Base-by-base conservation (phyloP, 2,113 vertebrate genomes). In the Leiothrix lutea region DNA sequence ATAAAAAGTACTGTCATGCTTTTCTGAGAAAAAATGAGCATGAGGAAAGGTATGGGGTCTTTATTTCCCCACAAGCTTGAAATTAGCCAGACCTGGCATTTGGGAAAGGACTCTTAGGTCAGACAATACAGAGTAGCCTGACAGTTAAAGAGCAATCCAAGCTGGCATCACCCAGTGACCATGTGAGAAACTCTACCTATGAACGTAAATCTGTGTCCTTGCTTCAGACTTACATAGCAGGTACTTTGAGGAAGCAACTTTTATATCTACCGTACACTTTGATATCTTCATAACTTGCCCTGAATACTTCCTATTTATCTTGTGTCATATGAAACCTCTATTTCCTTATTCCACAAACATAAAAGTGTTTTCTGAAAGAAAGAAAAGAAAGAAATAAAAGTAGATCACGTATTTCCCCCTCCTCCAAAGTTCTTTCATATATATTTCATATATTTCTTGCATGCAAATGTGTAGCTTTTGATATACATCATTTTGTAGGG, bases 101-200 rank as follows among this genome's bases (percentile, higher is more conserved):
- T 83, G 6, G 11, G 23, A 72, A 60, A 29, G n/a, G 8, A 33
- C 8, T 61, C 31, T 8, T 28, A 56, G 14, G 19, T 71, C 7
- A n/a, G 11, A 16, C 12, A 26, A 20, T 56, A 58, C 0, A 0
- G 28, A 45, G 24, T 12, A 44, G 3, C 22, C 40, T 44, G 40
- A 48, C 9, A 61, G 29, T 51, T 66, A 24, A 7, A 28, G 33
- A 29, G 21, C 31, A 57, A 19, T 38, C 24, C 28, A 50, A 25
- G 11, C 2, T 73, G 58, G 3, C 19, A 19, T 51, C 38, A 38
- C 12, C 4, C 28, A 35, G 5, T 6, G 29, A 65, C 12, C 5
- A 8, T 6, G 11, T 29, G 36, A 90, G 38, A 80, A 90, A 48
- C 26, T 69, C 44, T 19, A 26, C 10, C 7, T 19, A 3, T 3